Base-by-base conservation (phyloP, 2,113 vertebrate species). In the Sinocyclocheilus anshuiensis region DNA sequence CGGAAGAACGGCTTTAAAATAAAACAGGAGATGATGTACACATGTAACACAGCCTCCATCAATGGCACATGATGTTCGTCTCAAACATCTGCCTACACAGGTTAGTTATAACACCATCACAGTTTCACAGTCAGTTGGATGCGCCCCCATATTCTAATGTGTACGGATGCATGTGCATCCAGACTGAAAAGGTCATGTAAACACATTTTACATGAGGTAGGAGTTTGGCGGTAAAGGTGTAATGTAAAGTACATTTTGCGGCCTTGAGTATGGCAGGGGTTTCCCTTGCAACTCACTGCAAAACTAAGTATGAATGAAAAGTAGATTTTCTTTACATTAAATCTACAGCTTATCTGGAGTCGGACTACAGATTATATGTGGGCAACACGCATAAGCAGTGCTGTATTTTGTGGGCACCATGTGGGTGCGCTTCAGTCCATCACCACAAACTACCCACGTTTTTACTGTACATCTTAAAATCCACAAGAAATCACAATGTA, bases 1-100 rank as follows among this genome's bases (percentile, higher is more conserved):
- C 11, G 11, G 45, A 48, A 48, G 45, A 48, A 88, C 82, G 83
- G 13, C 16, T 57, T 48, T 86, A 59, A 67, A 50, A 76, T 74
- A 71, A 83, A 45, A 59, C 20, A 59, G 42, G 8, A n/a, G 15
- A 12, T 36, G 59, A 67, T 4, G 15, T 6, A 18, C 1, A 42
- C 16, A 20, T 11, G 42, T 50, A 76, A 26, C 74, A 50, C 45
- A 50, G n/a, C 13, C 24, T 78, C 55, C 26, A 59, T 61, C 33
- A 80, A 39, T 22, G 45, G 24, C 12, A 26, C 15, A 67, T 36
- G 1, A 18, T 3, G 36, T 8, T 45, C 2, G 9, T 45, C 42
- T 81, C 5, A 81, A 26, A 81, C 59, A 59, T 79, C 77, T 24
- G 22, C 79, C 79, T 7, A 81, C 79, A 45, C 11, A 24, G 39